Percentiles rank a stretch among this genome's conserved stretches.
Conservation (phyloP, 1,140 invertebrate genomes). For the Ceratina japonica region DNA sequence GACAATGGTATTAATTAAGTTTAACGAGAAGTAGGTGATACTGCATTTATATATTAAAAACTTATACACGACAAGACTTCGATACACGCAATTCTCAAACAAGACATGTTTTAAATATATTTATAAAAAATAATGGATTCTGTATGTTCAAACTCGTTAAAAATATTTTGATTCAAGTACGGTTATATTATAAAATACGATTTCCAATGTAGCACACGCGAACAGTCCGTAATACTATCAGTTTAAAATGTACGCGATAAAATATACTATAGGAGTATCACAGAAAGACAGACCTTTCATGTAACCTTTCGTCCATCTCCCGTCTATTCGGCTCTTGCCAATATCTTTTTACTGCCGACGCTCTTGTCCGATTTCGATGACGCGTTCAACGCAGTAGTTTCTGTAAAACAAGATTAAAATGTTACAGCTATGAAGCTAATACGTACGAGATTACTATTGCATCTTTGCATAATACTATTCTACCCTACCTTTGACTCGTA, state of each 20-base stretch:
- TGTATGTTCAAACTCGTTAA: background rate
- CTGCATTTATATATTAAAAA: background rate
- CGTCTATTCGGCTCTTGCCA: background rate
- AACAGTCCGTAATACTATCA: background rate
- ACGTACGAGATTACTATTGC: background rate
- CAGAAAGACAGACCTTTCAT: background rate
- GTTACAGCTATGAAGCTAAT: background rate
- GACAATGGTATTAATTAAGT: slow-evolving; percentile 1
- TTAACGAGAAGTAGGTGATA: background rate
- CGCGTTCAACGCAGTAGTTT: background rate
- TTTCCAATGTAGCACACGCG: background rate
- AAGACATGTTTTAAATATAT: slow-evolving; percentile 2
- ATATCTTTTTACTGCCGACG: background rate
- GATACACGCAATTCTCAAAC: background rate
- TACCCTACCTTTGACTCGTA: slow-evolving; percentile 37
- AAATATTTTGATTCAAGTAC: background rate
- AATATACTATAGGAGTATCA: background rate
- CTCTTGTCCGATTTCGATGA: background rate
- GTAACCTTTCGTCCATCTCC: background rate
- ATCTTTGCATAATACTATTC: background rate
- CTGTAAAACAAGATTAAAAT: background rate
- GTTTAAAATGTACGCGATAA: background rate
- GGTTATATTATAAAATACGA: background rate
- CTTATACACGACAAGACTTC: background rate
- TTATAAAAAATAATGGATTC: background rate